A percentile compares a stretch with the other conserved stretches of the same genome.
Evolutionary conservation across 2,888 invertebrate genomes (phyloP).

Genomic region (Drosophila paramelanica): DNA sequence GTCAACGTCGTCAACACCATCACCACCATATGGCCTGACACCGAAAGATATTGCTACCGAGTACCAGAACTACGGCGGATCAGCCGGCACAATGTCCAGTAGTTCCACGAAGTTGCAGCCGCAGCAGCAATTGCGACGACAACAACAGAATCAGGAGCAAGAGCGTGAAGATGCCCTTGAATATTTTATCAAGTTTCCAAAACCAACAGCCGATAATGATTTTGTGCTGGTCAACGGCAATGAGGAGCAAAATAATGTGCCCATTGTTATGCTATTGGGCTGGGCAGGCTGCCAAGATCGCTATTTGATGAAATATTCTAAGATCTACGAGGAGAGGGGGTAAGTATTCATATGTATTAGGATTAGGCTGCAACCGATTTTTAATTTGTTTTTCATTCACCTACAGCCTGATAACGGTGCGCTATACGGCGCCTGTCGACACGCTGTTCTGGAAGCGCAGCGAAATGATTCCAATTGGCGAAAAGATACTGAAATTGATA

Average conservation of each 20-base stretch:
- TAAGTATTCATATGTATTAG: slow-evolving; percentile 81
- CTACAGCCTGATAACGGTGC: slow-evolving; percentile 89
- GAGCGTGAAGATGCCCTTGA: slow-evolving; percentile 86
- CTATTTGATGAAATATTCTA: slow-evolving; percentile 91
- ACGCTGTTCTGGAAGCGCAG: slow-evolving; percentile 88
- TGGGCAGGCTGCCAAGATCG: slow-evolving; percentile 93
- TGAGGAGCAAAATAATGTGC: slow-evolving; percentile 87
- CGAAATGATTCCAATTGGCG: slow-evolving; percentile 87
- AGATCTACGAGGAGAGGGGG: slow-evolving; percentile 91
- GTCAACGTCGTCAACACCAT: slow-evolving; percentile 48
- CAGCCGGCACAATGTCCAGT: slow-evolving; percentile 31
- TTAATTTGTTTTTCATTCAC: neutral
- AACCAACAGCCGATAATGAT: slow-evolving; percentile 85
- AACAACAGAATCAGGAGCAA: slow-evolving; percentile 28
- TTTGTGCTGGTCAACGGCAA: slow-evolving; percentile 86
- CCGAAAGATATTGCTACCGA: slow-evolving; percentile 45
- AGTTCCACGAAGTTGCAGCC: slow-evolving; percentile 19
- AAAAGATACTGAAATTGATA: slow-evolving; percentile 88
- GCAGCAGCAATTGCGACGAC: slow-evolving; percentile 5
- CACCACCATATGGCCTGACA: slow-evolving; percentile 58
- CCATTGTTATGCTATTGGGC: slow-evolving; percentile 90
- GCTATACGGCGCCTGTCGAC: slow-evolving; percentile 89
- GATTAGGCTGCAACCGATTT: too few species aligned
- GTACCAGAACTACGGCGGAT: slow-evolving; percentile 45
- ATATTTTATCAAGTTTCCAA: slow-evolving; percentile 88